A percentile compares a stretch with the other conserved stretches of the same genome.
These are phyloP conservation scores for Cosmopolites sordidus DNA, from an alignment of 2,888 invertebrate genomes.

Conservation along the genomic window DNA sequence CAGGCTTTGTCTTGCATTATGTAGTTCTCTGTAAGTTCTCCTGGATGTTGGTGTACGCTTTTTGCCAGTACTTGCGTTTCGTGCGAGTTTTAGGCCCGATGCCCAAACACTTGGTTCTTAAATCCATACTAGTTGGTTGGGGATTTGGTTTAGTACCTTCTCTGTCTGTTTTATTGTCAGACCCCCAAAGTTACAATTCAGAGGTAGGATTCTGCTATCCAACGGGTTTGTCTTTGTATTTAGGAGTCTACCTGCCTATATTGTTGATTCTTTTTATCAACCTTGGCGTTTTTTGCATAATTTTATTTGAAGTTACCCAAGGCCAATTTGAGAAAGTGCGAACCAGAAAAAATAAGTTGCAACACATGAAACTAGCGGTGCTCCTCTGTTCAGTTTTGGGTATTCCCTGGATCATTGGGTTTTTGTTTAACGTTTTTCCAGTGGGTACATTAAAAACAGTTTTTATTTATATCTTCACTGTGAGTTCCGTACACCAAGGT, in stretches of 20 bases:
- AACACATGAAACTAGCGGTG: constrained; percentile 56
- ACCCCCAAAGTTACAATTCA: constrained; percentile 51
- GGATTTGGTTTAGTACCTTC: constrained; percentile 55
- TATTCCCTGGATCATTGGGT: constrained; percentile 58
- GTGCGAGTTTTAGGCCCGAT: constrained; percentile 61
- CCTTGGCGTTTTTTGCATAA: constrained; percentile 55
- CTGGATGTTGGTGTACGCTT: constrained; percentile 70
- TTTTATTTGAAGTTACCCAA: constrained; percentile 53
- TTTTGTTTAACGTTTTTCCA: constrained; percentile 48
- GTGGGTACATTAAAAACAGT: constrained; percentile 33
- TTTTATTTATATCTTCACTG: constrained; percentile 52
- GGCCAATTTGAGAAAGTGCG: constrained; percentile 31
- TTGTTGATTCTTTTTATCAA: constrained; percentile 53
- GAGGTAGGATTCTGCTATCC: constrained; percentile 55
- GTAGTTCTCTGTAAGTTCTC: constrained; percentile 62
- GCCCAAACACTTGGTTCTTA: constrained; percentile 57
- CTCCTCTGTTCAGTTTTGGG: constrained; percentile 59
- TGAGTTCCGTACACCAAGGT: constrained; percentile 56
- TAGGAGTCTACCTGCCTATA: constrained; percentile 55
- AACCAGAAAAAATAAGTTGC: constrained; percentile 1
- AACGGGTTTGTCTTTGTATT: constrained; percentile 53
- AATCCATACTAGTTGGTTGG: constrained; percentile 63
- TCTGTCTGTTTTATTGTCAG: constrained; percentile 50
- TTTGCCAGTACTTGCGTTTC: constrained; percentile 62
- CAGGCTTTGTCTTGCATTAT: constrained; percentile 62